Percentiles rank a stretch among this genome's conserved stretches.
Evolutionary conservation across 2,797 vertebrate species (phyloP).

Genomic region (Pipistrellus pygmaeus): DNA sequence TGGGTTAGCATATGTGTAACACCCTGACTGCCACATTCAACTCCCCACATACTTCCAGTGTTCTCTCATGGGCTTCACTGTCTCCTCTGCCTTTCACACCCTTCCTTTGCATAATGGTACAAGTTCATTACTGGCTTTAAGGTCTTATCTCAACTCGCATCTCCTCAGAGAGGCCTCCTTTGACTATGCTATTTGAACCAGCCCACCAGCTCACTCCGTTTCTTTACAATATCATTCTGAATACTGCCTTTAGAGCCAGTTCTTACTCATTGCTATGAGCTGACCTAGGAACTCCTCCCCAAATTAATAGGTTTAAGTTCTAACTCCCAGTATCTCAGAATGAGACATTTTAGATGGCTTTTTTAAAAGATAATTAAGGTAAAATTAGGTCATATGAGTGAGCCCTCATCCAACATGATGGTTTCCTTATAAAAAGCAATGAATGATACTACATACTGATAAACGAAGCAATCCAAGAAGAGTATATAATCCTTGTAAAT

Average conservation of each 20-base stretch:
- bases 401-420: background rate
- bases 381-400: background rate
- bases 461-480: too few species aligned
- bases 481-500: too few species aligned
- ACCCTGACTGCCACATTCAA: background rate
- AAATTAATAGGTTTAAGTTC: background rate
- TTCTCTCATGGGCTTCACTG: background rate
- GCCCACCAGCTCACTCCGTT: background rate
- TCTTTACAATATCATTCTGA: background rate
- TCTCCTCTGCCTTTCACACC: background rate
- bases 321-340: background rate
- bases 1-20: background rate
- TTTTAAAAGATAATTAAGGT: background rate
- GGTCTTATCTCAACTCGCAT: too few species aligned
- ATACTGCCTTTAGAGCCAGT: background rate
- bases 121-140: background rate
- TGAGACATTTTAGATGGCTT: background rate
- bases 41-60: background rate
- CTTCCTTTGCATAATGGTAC: background rate
- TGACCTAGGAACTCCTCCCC: background rate
- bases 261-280: background rate
- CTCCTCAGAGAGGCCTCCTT: background rate
- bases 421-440: background rate
- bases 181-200: background rate
- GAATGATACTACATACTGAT: too few species aligned